Evolutionary conservation across 2,888 invertebrate species (phyloP).

Genomic region (Philaethria dido): DNA sequence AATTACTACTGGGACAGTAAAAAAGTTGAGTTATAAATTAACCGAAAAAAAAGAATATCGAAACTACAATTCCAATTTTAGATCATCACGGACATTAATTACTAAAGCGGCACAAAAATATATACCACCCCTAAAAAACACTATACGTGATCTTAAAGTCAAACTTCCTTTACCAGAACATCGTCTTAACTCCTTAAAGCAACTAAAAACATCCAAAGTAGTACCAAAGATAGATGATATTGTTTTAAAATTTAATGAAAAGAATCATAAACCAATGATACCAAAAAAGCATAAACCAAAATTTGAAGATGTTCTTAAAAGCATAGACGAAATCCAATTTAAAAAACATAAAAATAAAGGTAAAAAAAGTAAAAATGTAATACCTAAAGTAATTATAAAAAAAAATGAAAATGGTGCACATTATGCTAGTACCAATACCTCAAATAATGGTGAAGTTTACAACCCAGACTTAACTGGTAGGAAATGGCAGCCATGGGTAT

Average conservation of each 20-base stretch:
- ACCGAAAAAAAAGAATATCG: constrained; percentile 66
- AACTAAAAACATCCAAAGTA: constrained; percentile 70
- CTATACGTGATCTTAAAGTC: constrained; percentile 71
- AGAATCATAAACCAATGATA: constrained; percentile 50
- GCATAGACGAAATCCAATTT: constrained; percentile 77
- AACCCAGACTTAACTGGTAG: constrained; percentile 78
- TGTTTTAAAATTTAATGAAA: constrained; percentile 50
- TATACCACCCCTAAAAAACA: constrained; percentile 75
- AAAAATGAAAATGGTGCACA: constrained; percentile 76
- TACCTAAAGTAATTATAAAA: constrained; percentile 81
- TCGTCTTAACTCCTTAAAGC: constrained; percentile 71
- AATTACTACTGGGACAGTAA: constrained; percentile 49
- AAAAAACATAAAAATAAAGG: constrained; percentile 71
- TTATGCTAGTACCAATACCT: constrained; percentile 74
- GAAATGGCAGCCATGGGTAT: constrained; percentile 82
- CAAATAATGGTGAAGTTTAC: constrained; percentile 55
- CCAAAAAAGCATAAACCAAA: constrained; percentile 75
- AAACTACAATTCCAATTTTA: constrained; percentile 51
- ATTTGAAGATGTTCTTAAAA: constrained; percentile 81
- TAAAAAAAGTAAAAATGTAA: constrained; percentile 65
- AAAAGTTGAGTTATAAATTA: constrained; percentile 63
- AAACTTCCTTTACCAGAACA: constrained; percentile 74
- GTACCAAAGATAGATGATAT: constrained; percentile 57
- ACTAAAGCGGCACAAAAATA: constrained; percentile 82
- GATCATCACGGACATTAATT: constrained; percentile 63